Evolutionary conservation across 2,888 invertebrate genomes (phyloP), one percentile per base, ranked within the genome.

Genomic region (Diaphora mendica): DNA sequence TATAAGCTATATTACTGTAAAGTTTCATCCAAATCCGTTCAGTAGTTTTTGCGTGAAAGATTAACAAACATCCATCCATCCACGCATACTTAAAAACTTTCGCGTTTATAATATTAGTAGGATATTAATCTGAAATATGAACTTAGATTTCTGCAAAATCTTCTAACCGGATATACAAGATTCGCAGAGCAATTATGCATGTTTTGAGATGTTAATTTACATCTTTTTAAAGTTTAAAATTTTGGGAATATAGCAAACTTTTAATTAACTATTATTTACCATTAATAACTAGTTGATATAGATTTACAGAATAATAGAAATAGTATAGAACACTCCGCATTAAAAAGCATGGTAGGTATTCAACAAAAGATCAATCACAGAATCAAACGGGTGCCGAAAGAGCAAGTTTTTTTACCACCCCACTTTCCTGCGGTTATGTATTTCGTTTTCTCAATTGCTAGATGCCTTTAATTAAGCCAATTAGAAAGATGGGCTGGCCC

Each of bases 381-480:
- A 79, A 78, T 81, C 79, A 82, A 85, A 80, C 80, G 81, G 72
- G 78, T 77, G 79, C 77, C 78, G 55, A 77, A 76, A 79, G 66
- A 62, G 33, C 55, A 51, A 30, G 44, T 44, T 77, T 83, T 85
- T 83, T 82, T 78, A 26, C 70, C 71, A 23, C 68, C n/a, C 73
- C 74, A 74, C 68, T 77, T 77, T 73, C 73, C 72, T 72, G 26
- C 42, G 51, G 75, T 65, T 69, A 35, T 64, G 73, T 82, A 80
- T 86, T 85, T 87, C 85, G 85, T 84, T 88, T 85, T 87, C 88
- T 87, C 91, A 86, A 91, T 91, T 86, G 90, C 87, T 80, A 82
- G 85, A 82, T 83, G 92, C 90, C 91, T 94, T 94, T 94, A 95
- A 95, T 95, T 94, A 94, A 95, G 93, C 88, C 94, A 95, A 95